Base-by-base conservation (phyloP, 2,888 invertebrate genomes). In the Lamellibrachia columna region DNA sequence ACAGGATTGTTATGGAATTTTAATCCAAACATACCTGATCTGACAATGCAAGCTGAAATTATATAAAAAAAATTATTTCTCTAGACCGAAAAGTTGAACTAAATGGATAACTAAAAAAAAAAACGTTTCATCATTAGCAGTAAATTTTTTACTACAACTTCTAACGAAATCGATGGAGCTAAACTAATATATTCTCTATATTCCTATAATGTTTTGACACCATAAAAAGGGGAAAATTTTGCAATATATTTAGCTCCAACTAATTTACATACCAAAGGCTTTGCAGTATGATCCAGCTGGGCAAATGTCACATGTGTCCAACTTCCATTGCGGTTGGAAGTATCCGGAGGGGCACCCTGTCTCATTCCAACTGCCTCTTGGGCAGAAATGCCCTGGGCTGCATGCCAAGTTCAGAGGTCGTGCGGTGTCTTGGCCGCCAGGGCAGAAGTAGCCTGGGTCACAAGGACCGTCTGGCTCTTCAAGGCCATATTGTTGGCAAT, bases 341-440 rank as follows among this genome's bases (percentile, higher is more conserved):
- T 94, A 94, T n/a, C 96, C 96, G 3, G 96, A 96, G 22, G 96
- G 96, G 93, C 96, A 96, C 7, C 96, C 96, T 52, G 96, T 96
- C 94, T 96, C 94, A 93, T 96, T 96, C 93, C 94, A 94, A 92
- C 95, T 95, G 60, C 96, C 96, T 90, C 93, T 91, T 60, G 94
- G 94, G 94, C 96, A 96, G 95, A 96, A 96, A 93, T 96, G 96
- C 11, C 96, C 96, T 7, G 96, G 96, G 92, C 95, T 95, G 93
- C 96, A 96, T 90, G 95, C 95, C 52, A 94, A 94, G 52, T 93
- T 92, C 3, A 94, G 93, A n/a, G 96, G 96, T 52, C 94, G 93
- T 0, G 95, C 94, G 2, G 95, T 94, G 93, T 95, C 94, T 93
- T 95, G 95, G 60, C 96, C 96, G 8, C 95, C 95, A 6, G 96